Base-by-base conservation (phyloP, 1,140 invertebrate genomes). In the Goniozus legneri region DNA sequence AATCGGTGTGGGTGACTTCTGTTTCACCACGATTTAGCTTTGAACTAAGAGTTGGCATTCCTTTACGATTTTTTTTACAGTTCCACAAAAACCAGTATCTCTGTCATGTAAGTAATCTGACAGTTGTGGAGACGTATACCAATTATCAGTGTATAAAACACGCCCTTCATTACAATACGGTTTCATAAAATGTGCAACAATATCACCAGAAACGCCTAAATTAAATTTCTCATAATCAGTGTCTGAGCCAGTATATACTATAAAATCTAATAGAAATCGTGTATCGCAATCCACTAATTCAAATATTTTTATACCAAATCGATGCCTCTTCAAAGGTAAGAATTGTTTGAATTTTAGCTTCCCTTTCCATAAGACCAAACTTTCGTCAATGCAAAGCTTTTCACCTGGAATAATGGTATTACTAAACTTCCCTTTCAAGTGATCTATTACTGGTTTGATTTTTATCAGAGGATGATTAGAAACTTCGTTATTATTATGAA, bases 131-230 rank as follows among this genome's bases (percentile, higher is more conserved):
- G 61, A 64, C 4, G 63, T 66, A 43, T 73, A 75, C 42, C 51
- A 73, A 50, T 69, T 73, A 48, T 74, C 71, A 0, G 63, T 56
- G 41, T 59, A 64, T 8, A 75, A 34, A 3, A 53, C 50, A 50
- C 73, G 67, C 2, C 58, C 52, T 44, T 51, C 49, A 12, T 57
- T 41, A 33, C 64, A 46, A 36, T 67, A 58, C 10, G 50, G 54
- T 34, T 58, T n/a, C 18, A 18, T 34, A 15, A 34, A 34, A 34
- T 34, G 12, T 34, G 32, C 32, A 34, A n/a, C 13, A 35, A 35
- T 35, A n/a, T 35, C 33, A 35, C 33, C 33, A 35, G 33, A 35
- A 35, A 10, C 13, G 12, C 33, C 33, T 35, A 14, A 35, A 10
- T 35, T 18, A 35, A 35, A 35, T 35, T 35, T 35, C 33, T 35